Base-by-base conservation (phyloP, 2,797 vertebrate species). In the Antennarius maculatus region DNA sequence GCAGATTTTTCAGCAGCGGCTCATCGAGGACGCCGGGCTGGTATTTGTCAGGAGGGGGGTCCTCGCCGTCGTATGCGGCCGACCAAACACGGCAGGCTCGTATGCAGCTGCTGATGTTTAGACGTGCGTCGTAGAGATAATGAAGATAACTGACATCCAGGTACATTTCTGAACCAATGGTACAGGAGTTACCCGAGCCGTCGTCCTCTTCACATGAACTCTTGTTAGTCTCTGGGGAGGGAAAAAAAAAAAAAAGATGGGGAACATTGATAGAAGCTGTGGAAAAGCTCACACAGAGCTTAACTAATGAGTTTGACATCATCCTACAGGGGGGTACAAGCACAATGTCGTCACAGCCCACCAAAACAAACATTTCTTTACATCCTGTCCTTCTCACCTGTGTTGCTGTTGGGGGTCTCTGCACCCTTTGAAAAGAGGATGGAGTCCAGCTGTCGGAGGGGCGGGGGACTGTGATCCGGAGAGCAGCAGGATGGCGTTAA, bases 141-240 rank as follows among this genome's bases (percentile, higher is more conserved):
- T 99, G 96, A 61, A 99, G 92, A 79, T 99, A 99, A 84, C 95
- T 97, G 88, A 97, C 94, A 61, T 99, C 98, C 88, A 99, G 85
- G 70, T 94, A 84, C 54, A 93, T 90, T 74, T 96, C 96, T 0
- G 86, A 95, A 59, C 97, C 95, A 58, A 97, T 97, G 64, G 95
- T 94, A 87, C 95, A 96, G 62, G 92, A 88, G 17, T 94, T 92
- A 0, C 93, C 92, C 0, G 83, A 86, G 61, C 79, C 77, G 7
- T 90, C 81, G 3, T 74, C 77, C 34, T 79, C 81, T 13, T 81
- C 88, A 5, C 66, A 69, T 66, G 76, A 63, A 48, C 54, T 56
- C n/a, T 88, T 77, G 2, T 54, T 37, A 0, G 87, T 51, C 58
- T 90, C 95, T 96, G 54, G 12, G 37, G 88, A 28, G 27, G 16